These are phyloP conservation scores for Ochropacha duplaris DNA, from an alignment of 2,888 invertebrate species.

Conservation along the genomic window DNA sequence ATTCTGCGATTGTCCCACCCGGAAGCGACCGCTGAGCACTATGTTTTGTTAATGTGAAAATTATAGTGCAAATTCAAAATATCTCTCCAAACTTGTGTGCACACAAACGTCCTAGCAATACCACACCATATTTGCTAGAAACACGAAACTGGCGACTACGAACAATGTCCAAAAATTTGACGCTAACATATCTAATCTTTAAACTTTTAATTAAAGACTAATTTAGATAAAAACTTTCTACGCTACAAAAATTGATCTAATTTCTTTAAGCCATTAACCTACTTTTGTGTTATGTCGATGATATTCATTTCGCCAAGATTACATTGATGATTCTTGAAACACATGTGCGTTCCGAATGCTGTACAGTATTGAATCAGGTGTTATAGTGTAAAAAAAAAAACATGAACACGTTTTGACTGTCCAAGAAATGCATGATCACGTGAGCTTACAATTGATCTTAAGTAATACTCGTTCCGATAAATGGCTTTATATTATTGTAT, in stretches of 20 bases:
- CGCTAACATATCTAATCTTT: neutral
- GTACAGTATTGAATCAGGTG: neutral
- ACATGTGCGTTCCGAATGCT: neutral
- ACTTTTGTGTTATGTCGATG: neutral
- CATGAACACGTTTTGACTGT: neutral
- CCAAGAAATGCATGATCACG: neutral
- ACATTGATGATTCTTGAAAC: neutral
- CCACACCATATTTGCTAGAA: neutral
- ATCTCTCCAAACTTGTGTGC: neutral
- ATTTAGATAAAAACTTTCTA: too few relatives aligned
- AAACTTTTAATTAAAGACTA: neutral
- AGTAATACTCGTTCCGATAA: neutral
- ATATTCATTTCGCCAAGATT: neutral
- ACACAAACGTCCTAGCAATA: neutral
- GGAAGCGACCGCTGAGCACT: conserved; percentile 31
- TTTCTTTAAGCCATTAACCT: neutral
- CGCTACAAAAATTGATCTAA: neutral
- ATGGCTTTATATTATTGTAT: neutral
- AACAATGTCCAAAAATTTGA: neutral
- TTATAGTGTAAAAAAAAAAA: neutral
- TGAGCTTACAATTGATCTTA: neutral
- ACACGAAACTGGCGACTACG: neutral
- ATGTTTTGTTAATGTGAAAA: conserved; percentile 8
- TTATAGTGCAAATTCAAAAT: neutral
- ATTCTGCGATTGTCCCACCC: conserved; percentile 30